Base-by-base conservation (phyloP, 2,888 invertebrate species). In the Thymelicus sylvestris region DNA sequence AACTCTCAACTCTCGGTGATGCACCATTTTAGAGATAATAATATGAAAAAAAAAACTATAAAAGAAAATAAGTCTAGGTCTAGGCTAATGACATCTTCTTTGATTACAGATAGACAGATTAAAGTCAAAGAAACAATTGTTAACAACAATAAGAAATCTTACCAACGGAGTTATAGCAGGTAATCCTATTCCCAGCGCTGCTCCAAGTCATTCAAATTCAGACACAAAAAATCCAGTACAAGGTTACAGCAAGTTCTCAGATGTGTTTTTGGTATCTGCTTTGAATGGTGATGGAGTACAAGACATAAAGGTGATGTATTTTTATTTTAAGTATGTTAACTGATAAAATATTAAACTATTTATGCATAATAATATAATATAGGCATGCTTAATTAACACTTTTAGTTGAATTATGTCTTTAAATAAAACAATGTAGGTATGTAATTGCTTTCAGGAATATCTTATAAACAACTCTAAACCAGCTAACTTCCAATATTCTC, bases 221-320 rank as follows among this genome's bases (percentile, higher is more conserved):
- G 41, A 41, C 13, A 2, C 24, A 3, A 81, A 81, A 67, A 85
- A 78, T 67, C 80, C 76, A 70, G 69, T 76, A 67, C 77, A 80
- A 66, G 93, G 94, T 15, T 93, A 88, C 70, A 88, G 87, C 74
- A 78, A 96, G 76, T 99, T 99, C 88, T 94, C 95, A 39, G 96
- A 97, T 83, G 96, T 99, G 10, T 99, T 99, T 85, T 96, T 99
- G 94, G 95, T 98, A n/a, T 99, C 99, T 8, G 97, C 98, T 0
- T 85, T 98, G 39, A 95, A 95, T 70, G 97, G 97, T 31, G 96
- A 95, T 88, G 98, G 98, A 2, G 89, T 97, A 2, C 90, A 94
- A 44, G 96, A 96, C 78, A 91, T 98, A 41, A 95, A 95, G 91
- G 97, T 96, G 81, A 72, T 62, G 12, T 52, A 41, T 62, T 50